phyloP scores from a whole-genome alignment of 2,888 invertebrate genomes.

The Aleiodes testaceus region DNA sequence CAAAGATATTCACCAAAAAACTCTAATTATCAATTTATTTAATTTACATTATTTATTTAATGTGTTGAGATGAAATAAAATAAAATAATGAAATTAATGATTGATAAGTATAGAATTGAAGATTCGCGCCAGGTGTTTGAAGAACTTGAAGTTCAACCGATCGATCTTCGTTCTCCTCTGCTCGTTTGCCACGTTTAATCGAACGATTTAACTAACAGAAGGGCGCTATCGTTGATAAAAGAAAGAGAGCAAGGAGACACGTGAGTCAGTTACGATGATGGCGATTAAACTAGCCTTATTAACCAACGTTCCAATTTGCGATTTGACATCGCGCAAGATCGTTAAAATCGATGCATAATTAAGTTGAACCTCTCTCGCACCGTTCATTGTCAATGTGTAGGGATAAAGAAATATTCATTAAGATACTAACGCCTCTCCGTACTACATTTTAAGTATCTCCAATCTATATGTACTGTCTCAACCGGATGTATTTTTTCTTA shows the following conservation, averaged over 20 bases:
- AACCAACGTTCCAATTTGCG: conserved; percentile 37
- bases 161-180: conserved; percentile 34
- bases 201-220: conserved; percentile 59
- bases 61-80: neutral
- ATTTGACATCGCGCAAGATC: neutral
- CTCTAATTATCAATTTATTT: no score
- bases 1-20: no score
- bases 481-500: conserved; percentile 43
- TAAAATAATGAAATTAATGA: neutral
- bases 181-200: conserved; percentile 51
- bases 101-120: conserved; percentile 10
- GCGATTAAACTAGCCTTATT: conserved; percentile 33
- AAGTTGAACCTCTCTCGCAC: neutral
- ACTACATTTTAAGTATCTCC: neutral
- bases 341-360: conserved; percentile 27
- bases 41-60: no score
- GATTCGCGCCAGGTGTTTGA: conserved; percentile 42
- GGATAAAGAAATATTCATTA: conserved; percentile 20
- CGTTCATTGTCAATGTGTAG: conserved; percentile 14
- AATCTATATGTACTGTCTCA: conserved; percentile 1
- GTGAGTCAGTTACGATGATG: neutral
- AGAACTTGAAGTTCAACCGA: conserved; percentile 36
- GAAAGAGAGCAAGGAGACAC: conserved; percentile 2
- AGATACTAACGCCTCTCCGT: neutral
- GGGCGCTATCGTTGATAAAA: conserved; percentile 50